A percentile compares a stretch with the other conserved stretches of the same genome.
These are phyloP conservation scores for Chelon auratus DNA, from an alignment of 2,797 vertebrate genomes.

Conservation along the genomic window DNA sequence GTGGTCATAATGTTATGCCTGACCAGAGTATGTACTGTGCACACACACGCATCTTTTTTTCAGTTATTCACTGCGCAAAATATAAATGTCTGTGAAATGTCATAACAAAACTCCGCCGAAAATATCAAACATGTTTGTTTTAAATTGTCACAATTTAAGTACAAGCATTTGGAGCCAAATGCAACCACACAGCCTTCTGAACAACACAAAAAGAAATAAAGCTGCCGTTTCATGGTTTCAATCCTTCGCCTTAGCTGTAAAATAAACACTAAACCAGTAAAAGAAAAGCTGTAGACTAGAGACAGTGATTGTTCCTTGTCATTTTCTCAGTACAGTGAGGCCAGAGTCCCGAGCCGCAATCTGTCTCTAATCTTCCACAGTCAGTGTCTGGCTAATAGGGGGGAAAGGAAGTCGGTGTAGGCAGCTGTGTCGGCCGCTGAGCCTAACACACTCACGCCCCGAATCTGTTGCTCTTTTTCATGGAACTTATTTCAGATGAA, in stretches of 20 bases:
- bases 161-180: constrained; percentile 18
- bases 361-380: constrained; percentile 80
- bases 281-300: constrained; percentile 48
- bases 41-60: no score
- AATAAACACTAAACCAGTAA: constrained; percentile 66
- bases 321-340: constrained; percentile 64
- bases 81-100: neutral
- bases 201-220: neutral
- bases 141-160: constrained; percentile 18
- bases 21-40: no score
- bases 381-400: constrained; percentile 60
- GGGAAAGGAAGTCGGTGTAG: constrained; percentile 66
- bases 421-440: constrained; percentile 68
- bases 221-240: constrained; percentile 42
- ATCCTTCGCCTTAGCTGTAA: constrained; percentile 49
- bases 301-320: constrained; percentile 67
- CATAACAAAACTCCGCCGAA: neutral
- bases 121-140: constrained; percentile 29
- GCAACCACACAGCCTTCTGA: constrained; percentile 8
- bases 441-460: constrained; percentile 68
- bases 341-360: constrained; percentile 68
- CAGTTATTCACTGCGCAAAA: no score
- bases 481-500: constrained; percentile 76
- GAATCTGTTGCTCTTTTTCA: constrained; percentile 69
- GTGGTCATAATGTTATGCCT: no score